Evolutionary conservation across 2,888 invertebrate species (phyloP).

Genomic region (Acleris literana): DNA sequence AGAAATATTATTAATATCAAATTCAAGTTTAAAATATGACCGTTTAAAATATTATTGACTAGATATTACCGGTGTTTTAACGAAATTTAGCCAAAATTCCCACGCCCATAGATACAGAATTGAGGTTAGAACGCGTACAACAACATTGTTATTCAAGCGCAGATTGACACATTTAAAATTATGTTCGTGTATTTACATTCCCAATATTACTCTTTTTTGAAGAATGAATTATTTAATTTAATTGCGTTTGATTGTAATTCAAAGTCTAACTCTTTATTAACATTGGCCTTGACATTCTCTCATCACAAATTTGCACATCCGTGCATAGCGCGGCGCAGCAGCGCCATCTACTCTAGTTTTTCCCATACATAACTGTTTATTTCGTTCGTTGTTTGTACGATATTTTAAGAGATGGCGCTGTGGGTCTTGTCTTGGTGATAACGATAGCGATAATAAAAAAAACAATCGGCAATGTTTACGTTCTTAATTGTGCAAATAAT

Average conservation of each 20-base stretch:
- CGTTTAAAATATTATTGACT: constrained; percentile 9
- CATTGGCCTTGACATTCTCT: constrained; percentile 78
- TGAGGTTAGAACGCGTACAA: constrained; percentile 69
- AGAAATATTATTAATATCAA: not conserved
- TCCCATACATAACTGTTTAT: constrained; percentile 15
- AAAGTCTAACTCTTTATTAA: constrained; percentile 45
- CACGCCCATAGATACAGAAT: constrained; percentile 51
- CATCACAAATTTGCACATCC: constrained; percentile 71
- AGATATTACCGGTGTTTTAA: not conserved
- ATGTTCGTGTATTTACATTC: not conserved
- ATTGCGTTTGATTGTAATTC: constrained; percentile 14
- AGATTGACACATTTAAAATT: constrained; percentile 2
- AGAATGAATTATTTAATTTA: constrained; percentile 2
- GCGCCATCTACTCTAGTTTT: constrained; percentile 53
- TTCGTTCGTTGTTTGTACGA: not conserved
- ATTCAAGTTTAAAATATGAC: not conserved
- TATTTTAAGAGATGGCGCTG: constrained; percentile 24
- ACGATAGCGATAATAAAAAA: constrained; percentile 11
- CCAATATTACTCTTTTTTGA: constrained; percentile 4
- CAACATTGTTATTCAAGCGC: constrained; percentile 24
- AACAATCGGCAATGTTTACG: not conserved
- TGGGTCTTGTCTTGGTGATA: constrained; percentile 14
- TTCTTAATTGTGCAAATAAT: no score
- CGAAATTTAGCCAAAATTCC: constrained; percentile 40
- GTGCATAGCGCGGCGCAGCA: constrained; percentile 41